A percentile compares a stretch with the other conserved stretches of the same genome.
phyloP scores from a whole-genome alignment of 2,888 invertebrate species.

The Brachyptera putata region DNA sequence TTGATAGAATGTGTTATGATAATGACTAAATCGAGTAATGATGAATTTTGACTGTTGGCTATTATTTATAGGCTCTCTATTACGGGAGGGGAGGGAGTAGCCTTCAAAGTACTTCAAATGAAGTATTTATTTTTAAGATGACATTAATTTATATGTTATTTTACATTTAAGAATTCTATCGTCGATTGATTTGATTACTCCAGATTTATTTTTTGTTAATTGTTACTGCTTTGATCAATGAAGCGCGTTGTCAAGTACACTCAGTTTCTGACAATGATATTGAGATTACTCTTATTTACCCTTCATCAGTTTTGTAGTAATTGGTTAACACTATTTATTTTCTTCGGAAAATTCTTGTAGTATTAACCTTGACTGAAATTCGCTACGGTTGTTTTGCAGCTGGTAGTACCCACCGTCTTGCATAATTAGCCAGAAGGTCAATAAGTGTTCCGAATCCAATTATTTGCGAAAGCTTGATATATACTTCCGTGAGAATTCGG shows the following conservation, averaged over 20 bases:
- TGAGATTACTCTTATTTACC: too few species aligned
- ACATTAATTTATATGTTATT: too few species aligned
- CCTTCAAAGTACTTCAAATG: neutral
- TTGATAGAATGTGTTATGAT: too few species aligned
- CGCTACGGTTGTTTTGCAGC: neutral
- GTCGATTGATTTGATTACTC: neutral
- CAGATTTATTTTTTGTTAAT: neutral
- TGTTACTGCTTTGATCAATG: neutral
- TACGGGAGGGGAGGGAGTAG: neutral
- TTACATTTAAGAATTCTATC: neutral
- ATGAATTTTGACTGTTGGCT: neutral
- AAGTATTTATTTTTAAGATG: neutral
- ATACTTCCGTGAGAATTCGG: neutral
- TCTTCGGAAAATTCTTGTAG: too few species aligned
- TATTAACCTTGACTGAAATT: neutral
- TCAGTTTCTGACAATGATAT: neutral
- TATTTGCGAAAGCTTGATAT: neutral
- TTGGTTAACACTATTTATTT: too few species aligned
- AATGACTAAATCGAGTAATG: too few species aligned
- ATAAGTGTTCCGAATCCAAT: constrained; percentile 1
- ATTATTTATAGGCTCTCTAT: constrained; percentile 3
- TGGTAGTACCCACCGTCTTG: neutral
- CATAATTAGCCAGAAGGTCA: neutral
- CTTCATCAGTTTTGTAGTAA: too few species aligned
- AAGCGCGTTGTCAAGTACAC: neutral